Evolutionary conservation across 2,113 vertebrate genomes (phyloP).

Genomic region (Lamprologus callipterus): DNA sequence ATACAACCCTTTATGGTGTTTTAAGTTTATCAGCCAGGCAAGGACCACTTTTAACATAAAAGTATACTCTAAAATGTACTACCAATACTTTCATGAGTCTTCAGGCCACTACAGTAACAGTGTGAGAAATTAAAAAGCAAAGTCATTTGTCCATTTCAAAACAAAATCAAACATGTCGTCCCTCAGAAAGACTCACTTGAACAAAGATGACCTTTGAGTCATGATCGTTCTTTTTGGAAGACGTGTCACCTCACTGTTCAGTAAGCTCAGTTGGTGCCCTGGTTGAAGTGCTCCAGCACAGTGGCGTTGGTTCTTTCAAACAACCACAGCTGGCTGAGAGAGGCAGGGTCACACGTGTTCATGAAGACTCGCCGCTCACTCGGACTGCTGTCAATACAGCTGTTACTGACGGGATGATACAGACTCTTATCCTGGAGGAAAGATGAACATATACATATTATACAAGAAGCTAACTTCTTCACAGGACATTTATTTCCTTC

Average conservation of each 20-base stretch:
- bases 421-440: constrained; percentile 54
- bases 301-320: constrained; percentile 61
- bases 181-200: not conserved
- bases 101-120: not conserved
- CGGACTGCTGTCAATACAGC: constrained; percentile 52
- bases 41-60: not conserved
- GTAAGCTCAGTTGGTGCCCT: not conserved
- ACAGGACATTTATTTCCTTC: not conserved
- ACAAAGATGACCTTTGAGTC: not conserved
- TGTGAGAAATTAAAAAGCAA: not conserved
- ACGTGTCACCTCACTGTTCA: not conserved
- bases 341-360: constrained; percentile 46
- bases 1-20: not conserved
- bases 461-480: not conserved
- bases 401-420: constrained; percentile 59
- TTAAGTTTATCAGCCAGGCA: not conserved
- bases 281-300: constrained; percentile 57
- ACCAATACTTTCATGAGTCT: rapidly evolving
- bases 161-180: not conserved
- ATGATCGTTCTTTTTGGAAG: not conserved
- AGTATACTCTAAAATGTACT: not conserved
- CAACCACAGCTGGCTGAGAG: constrained; percentile 52
- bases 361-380: constrained; percentile 55
- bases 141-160: not conserved
- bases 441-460: not conserved